Base-by-base conservation (phyloP, 2,797 vertebrate genomes). In the Lutjanus campechanus region DNA sequence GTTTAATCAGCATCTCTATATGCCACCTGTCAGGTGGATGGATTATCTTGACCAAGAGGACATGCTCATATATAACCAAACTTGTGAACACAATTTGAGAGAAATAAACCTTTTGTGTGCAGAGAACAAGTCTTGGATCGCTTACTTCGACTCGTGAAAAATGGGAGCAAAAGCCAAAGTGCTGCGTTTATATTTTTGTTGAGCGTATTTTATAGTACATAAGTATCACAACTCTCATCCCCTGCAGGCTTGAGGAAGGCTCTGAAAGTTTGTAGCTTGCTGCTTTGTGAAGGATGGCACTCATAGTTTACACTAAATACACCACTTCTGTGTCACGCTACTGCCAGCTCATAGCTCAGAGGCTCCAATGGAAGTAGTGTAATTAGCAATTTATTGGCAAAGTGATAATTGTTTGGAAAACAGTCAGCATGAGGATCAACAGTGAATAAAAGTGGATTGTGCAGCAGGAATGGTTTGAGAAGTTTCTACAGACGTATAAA, bases 351-450 rank as follows among this genome's bases (percentile, higher is more conserved):
- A 61, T 16, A 55, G 51, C 71, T 56, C 62, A 65, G 44, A 73
- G 46, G 47, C 50, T 73, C 59, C 20, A 70, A 46, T 11, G 11
- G 53, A 85, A 75, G 76, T 43, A 46, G 47, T 40, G 22, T 55
- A 71, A 72, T 81, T 71, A 85, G 53, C 29, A 53, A 62, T 75
- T 74, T 78, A 75, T 59, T 61, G 68, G 62, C 50, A 46, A 64
- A 71, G 46, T 4, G 7, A 51, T 51, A 54, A 72, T 25, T 58
- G 20, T 75, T 77, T 76, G 51, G 66, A 81, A 67, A 72, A 74
- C 17, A 74, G 25, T 61, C 51, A 69, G 67, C 51, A 46, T 10
- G 41, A 61, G 50, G 56, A 71, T 74, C 50, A 82, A 77, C 66
- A 77, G 54, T 8, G 0, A 46, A 81, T 29, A 69, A 29, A 76